Conservation (phyloP, 2,113 vertebrate species). For the Tringa solitaria region DNA sequence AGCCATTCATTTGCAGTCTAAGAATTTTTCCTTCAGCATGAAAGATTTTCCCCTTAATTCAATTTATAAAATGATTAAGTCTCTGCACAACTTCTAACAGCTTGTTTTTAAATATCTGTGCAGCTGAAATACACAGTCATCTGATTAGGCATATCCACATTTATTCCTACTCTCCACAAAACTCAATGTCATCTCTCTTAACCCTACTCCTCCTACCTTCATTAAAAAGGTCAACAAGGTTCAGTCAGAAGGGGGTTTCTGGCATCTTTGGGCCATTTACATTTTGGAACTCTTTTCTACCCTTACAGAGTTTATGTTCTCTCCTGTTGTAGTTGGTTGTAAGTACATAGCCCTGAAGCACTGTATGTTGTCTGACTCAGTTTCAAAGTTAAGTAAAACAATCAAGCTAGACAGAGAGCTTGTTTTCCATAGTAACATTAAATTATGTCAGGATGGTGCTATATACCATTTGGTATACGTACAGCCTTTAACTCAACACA, state of each 20-base stretch:
- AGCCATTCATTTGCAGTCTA: neutral
- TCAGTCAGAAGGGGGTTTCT: neutral
- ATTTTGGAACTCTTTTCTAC: neutral
- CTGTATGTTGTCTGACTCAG: neutral
- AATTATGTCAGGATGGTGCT: neutral
- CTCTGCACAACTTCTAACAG: neutral
- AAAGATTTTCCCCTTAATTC: neutral
- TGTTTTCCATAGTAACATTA: neutral
- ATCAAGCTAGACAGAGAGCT: neutral
- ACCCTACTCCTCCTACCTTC: neutral
- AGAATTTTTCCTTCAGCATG: neutral
- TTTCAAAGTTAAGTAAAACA: neutral
- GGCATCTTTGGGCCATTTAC: neutral
- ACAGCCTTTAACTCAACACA: neutral
- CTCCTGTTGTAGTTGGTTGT: neutral
- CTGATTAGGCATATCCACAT: neutral
- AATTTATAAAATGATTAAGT: neutral
- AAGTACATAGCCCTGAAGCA: neutral
- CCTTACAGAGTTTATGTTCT: neutral
- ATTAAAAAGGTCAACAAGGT: neutral
- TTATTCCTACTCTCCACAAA: neutral
- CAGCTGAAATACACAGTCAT: neutral
- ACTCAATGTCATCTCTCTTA: neutral
- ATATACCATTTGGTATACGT: fast-evolving
- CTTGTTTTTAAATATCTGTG: neutral